These are phyloP conservation scores for Anhinga anhinga DNA, from an alignment of 2,113 vertebrate species.

Conservation along the genomic window DNA sequence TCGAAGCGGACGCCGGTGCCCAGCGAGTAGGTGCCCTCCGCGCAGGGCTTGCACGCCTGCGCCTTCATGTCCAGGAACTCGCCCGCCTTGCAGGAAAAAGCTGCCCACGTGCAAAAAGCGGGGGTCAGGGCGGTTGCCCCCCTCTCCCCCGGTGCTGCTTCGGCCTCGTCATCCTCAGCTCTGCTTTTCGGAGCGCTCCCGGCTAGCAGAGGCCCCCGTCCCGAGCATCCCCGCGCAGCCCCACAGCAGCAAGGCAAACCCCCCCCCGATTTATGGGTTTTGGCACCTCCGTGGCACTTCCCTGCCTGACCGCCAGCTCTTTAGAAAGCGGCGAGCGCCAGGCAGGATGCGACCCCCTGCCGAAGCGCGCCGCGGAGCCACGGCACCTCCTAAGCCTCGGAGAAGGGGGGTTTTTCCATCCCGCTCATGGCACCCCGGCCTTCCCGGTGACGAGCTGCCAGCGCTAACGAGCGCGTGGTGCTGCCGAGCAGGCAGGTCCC, in stretches of 20 bases:
- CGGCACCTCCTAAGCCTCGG: no score
- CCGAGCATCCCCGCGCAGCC: not conserved
- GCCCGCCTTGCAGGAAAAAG: slow-evolving; percentile 90
- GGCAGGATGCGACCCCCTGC: not conserved
- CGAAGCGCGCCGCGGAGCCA: not conserved
- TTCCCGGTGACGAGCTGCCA: not conserved
- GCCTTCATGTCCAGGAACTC: slow-evolving; percentile 93
- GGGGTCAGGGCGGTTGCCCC: not conserved
- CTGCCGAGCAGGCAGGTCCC: not conserved
- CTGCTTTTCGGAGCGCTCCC: accelerated
- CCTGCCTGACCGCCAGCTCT: no score
- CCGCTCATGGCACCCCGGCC: not conserved
- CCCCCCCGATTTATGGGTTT: not conserved
- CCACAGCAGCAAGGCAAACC: not conserved
- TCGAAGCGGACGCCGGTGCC: slow-evolving; percentile 89
- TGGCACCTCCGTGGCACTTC: not conserved
- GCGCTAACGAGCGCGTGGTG: not conserved
- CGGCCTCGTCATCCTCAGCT: not conserved
- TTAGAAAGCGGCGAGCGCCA: not conserved
- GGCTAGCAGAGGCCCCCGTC: no score
- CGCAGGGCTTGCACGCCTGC: slow-evolving; percentile 86
- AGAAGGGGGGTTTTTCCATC: not conserved
- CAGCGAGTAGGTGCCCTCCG: slow-evolving; percentile 88
- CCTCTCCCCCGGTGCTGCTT: slow-evolving; percentile 25
- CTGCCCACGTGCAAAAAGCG: slow-evolving; percentile 21